Percentiles rank a stretch among this genome's conserved stretches.
Evolutionary conservation across 2,797 vertebrate species (phyloP).

Genomic region (Melanotaenia boesemani): DNA sequence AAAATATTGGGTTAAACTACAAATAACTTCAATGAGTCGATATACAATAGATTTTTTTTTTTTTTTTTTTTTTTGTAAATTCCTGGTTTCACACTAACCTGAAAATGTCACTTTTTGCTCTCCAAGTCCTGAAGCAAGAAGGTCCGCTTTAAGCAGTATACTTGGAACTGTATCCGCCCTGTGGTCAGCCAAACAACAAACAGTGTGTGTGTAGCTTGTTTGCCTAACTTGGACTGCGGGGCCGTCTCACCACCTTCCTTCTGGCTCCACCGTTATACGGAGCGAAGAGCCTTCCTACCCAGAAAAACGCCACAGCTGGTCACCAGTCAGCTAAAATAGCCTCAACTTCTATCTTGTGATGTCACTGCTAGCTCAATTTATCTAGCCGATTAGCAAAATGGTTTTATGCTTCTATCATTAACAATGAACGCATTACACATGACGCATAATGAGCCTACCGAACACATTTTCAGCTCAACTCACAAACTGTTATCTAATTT

Average conservation of each 20-base stretch:
- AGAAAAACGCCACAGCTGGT: too few relatives aligned
- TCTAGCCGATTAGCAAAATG: too few relatives aligned
- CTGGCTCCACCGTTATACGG: too few relatives aligned
- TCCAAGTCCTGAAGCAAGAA: conserved; percentile 21
- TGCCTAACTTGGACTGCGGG: conserved; percentile 4
- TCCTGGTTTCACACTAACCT: conserved; percentile 6
- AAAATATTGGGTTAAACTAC: neutral
- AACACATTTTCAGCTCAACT: too few relatives aligned
- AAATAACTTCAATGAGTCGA: neutral
- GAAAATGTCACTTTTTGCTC: conserved; percentile 27
- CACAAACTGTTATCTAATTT: too few relatives aligned
- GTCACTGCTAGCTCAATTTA: too few relatives aligned
- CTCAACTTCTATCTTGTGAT: too few relatives aligned
- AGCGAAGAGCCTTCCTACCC: neutral
- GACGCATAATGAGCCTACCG: too few relatives aligned
- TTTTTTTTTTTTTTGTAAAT: conserved; percentile 18
- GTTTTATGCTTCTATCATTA: too few relatives aligned
- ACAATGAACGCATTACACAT: too few relatives aligned
- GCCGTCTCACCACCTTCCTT: too few relatives aligned
- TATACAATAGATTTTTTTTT: conserved; percentile 25
- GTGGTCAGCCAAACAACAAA: conserved; percentile 33
- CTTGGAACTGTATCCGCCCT: conserved; percentile 21
- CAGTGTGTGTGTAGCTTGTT: conserved; percentile 24
- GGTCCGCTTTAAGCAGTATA: conserved; percentile 13
- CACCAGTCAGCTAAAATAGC: too few relatives aligned